phyloP scores from a whole-genome alignment of 1,140 invertebrate genomes.

The Notospermus geniculatus region DNA sequence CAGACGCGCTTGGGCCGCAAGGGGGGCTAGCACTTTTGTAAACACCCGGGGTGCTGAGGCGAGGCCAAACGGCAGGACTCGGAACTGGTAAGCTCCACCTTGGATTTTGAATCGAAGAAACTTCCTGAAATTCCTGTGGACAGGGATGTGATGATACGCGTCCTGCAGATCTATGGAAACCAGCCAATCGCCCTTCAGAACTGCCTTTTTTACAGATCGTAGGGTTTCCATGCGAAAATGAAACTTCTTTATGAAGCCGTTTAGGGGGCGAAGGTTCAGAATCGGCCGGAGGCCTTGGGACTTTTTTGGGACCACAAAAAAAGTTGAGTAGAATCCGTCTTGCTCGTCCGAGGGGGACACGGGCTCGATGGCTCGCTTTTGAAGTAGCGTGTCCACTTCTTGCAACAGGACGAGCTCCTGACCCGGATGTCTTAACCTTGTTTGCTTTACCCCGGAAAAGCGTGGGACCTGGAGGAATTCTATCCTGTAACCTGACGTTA shows the following conservation, averaged over 20 bases:
- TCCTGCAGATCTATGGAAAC: conserved; percentile 17
- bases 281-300: conserved; percentile 14
- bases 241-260: conserved; percentile 12
- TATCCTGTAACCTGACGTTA: conserved; percentile 19
- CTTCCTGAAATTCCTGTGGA: conserved; percentile 13
- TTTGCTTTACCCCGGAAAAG: conserved; percentile 4
- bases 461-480: conserved; percentile 11
- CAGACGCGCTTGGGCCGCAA: conserved; percentile 2
- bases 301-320: conserved; percentile 22
- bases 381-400: conserved; percentile 8
- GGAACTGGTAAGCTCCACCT: conserved; percentile 6
- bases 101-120: conserved; percentile 12
- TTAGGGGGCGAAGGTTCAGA: conserved; percentile 18
- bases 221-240: conserved; percentile 22
- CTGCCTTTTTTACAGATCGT: conserved; percentile 15
- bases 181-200: conserved; percentile 15
- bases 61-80: not conserved
- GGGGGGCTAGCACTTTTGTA: conserved; percentile 11
- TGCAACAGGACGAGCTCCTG: conserved; percentile 6
- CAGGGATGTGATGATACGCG: conserved; percentile 19
- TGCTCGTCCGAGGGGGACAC: conserved; percentile 1
- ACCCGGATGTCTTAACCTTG: conserved; percentile 7
- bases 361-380: not conserved
- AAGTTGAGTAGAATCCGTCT: conserved; percentile 17
- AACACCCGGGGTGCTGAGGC: conserved; percentile 5